Percentiles rank a stretch among this genome's conserved stretches.
Conservation (phyloP, 2,113 vertebrate species). For the Clarias magur region DNA sequence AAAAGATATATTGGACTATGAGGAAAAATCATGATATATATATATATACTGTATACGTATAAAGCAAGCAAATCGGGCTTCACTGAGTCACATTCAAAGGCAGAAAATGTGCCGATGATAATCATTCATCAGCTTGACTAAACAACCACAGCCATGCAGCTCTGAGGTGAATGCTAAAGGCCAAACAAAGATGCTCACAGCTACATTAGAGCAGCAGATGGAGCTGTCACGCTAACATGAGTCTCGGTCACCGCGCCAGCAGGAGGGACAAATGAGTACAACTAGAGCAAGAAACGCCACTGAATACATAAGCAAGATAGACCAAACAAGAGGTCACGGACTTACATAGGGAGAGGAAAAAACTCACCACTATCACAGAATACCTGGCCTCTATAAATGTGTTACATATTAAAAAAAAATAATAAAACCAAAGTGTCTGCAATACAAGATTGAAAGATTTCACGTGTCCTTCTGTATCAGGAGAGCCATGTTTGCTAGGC, state of each 20-base stretch:
- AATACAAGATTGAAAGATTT: background rate
- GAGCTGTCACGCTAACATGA: slow-evolving; percentile 32
- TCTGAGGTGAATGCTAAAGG: slow-evolving; percentile 21
- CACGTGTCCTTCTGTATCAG: no score
- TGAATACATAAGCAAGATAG: slow-evolving; percentile 19
- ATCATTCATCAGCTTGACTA: background rate
- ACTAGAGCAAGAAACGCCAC: slow-evolving; percentile 3
- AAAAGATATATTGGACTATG: background rate
- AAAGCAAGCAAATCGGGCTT: background rate
- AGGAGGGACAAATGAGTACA: slow-evolving; percentile 45
- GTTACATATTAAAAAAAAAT: background rate
- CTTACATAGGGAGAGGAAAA: background rate
- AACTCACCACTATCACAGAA: background rate
- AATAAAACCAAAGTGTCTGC: background rate
- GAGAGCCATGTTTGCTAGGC: no score
- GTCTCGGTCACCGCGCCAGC: slow-evolving; percentile 24
- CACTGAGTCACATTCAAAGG: background rate
- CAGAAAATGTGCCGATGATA: background rate
- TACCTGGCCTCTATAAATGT: background rate
- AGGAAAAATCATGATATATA: background rate
- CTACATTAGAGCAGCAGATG: slow-evolving; percentile 42
- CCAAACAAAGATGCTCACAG: background rate
- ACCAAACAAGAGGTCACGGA: background rate
- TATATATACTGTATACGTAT: background rate
- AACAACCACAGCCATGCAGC: background rate